Conservation (phyloP, 2,888 invertebrate species). For the Chironomus riparius region DNA sequence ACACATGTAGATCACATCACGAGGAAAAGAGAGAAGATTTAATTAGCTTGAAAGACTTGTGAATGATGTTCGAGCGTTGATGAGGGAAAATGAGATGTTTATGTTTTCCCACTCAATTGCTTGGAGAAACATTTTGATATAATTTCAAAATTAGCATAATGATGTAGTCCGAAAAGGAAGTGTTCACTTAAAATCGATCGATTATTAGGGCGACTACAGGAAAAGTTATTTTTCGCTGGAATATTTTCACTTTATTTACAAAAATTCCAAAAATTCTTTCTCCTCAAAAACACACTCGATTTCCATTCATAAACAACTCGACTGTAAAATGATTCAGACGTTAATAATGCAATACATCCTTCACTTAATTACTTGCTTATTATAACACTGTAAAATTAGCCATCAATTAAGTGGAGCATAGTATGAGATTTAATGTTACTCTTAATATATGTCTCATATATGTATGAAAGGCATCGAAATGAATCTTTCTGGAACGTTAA, state of each 20-base stretch:
- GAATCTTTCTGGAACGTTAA: constrained; percentile 20
- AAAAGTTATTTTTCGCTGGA: background rate
- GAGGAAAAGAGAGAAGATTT: no score
- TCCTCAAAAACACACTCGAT: background rate
- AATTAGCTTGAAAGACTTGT: no score
- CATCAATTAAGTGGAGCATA: constrained; percentile 15
- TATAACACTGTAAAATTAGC: background rate
- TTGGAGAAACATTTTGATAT: no score
- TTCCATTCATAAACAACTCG: background rate
- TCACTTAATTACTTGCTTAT: background rate
- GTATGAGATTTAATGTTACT: background rate
- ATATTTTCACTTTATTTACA: background rate
- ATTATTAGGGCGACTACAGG: background rate
- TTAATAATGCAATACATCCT: background rate
- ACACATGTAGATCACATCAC: no score
- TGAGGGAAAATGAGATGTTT: no score
- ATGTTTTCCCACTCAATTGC: no score
- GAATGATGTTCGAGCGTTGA: no score
- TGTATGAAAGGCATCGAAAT: background rate
- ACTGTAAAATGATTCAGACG: background rate
- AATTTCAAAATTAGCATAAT: background rate
- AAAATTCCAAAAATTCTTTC: background rate
- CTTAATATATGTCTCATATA: background rate
- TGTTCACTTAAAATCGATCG: background rate
- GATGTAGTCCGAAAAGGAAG: background rate